Evolutionary conservation across 2,888 invertebrate species (phyloP).

Genomic region (Tiliacea aurago): DNA sequence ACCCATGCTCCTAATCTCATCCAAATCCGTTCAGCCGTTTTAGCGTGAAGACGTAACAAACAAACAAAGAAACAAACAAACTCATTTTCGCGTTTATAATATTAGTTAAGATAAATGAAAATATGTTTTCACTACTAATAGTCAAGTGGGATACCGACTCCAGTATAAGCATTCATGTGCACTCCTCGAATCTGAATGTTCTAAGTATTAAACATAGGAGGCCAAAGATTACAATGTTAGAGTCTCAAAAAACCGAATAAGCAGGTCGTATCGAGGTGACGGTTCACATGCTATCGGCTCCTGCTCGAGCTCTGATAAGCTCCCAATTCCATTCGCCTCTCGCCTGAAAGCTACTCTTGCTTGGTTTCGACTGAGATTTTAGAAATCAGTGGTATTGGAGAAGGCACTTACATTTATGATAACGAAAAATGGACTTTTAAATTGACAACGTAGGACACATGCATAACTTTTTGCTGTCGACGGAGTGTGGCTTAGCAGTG

Average conservation of each 20-base stretch:
- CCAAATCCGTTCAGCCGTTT: no score
- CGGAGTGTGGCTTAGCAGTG: neutral
- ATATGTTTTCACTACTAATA: neutral
- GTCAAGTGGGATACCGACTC: neutral
- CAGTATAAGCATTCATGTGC: neutral
- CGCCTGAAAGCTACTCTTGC: conserved; percentile 62
- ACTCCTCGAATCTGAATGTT: neutral
- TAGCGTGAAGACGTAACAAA: no score
- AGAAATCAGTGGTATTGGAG: conserved; percentile 32
- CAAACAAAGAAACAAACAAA: no score
- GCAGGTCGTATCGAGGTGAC: conserved; percentile 25
- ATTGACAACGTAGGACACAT: neutral
- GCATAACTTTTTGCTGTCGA: neutral
- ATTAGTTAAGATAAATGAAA: no score
- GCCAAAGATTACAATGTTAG: neutral
- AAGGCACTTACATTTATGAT: neutral
- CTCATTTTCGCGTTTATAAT: no score
- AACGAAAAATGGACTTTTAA: neutral
- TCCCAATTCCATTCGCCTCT: conserved; percentile 64
- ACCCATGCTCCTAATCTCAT: no score
- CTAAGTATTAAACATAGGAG: neutral
- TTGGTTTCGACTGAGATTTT: conserved; percentile 36
- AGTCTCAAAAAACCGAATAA: conserved; percentile 9
- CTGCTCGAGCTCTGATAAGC: conserved; percentile 60
- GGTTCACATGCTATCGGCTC: conserved; percentile 54